Base-by-base conservation (phyloP, 2,888 invertebrate species). In the Conops quadrifasciatus region DNA sequence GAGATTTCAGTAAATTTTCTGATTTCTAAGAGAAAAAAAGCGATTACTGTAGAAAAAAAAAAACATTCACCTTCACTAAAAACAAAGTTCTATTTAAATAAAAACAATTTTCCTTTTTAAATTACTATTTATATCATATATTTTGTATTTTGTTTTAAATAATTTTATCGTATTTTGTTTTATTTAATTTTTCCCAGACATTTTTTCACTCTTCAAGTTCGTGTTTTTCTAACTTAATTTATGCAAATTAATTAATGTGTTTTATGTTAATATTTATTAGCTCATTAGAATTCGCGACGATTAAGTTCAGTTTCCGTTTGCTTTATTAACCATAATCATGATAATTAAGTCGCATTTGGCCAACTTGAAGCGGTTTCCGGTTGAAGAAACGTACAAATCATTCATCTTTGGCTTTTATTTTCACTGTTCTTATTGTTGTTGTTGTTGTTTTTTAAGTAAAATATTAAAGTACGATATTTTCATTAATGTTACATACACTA, bases 301-400 rank as follows among this genome's bases (percentile, higher is more conserved):
- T 49, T 49, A 49, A 15, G 11, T n/a, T 15, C 11, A 49, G 9
- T 49, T 49, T 49, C 49, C 49, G 19, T 19, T 49, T 49, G 2
- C 19, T 49, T 15, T 11, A n/a, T 49, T 36, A 36, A 36, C 36
- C 36, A 36, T 36, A 4, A 36, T 36, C 4, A 36, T 36, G 5
- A 36, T 36, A 36, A 36, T 36, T 36, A 36, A 36, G 36, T 36
- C 49, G 49, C n/a, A n/a, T 71, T 59, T 63, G 70, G 73, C 56
- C 67, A 72, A 71, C 67, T 71, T 71, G 65, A 71, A 68, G 69
- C 58, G 21, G 67, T 72, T 74, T 74, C 74, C 74, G 74, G 71
- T 71, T 69, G 72, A 65, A 62, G 49, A 65, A 65, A 53, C 26
- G 36, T 26, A 13, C 15, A 21, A 60, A 51, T 49, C 45, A 36